A percentile compares a stretch with the other conserved stretches of the same genome.
These are phyloP conservation scores for Carapus acus DNA, from an alignment of 2,797 vertebrate species.

Conservation along the genomic window DNA sequence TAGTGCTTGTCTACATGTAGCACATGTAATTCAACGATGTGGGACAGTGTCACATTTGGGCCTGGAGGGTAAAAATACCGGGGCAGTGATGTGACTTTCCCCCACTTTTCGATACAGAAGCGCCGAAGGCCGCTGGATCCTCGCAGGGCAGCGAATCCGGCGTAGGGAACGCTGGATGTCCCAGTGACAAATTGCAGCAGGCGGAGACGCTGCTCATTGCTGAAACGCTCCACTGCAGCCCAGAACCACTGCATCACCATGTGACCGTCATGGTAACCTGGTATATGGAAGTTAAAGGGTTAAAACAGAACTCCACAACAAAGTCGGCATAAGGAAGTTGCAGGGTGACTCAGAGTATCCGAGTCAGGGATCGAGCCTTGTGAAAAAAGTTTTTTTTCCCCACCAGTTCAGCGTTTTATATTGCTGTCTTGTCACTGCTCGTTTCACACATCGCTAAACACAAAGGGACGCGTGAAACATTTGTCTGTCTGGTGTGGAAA, in stretches of 20 bases:
- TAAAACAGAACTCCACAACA: not conserved
- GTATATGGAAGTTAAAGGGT: not conserved
- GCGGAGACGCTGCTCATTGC: constrained; percentile 91
- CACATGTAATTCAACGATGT: too few species aligned
- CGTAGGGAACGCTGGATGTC: constrained; percentile 92
- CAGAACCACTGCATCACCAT: constrained; percentile 98
- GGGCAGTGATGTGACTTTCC: constrained; percentile 92
- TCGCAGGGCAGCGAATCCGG: constrained; percentile 88
- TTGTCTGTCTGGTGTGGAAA: too few species aligned
- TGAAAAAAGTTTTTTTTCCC: too few species aligned
- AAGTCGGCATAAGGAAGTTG: not conserved
- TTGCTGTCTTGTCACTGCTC: too few species aligned
- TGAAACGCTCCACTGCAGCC: constrained; percentile 92
- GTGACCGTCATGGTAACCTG: constrained; percentile 95
- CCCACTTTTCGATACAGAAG: constrained; percentile 99
- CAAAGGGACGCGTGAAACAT: too few species aligned
- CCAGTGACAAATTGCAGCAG: constrained; percentile 95
- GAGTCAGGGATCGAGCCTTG: too few species aligned
- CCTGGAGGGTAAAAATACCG: constrained; percentile 80
- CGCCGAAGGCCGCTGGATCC: constrained; percentile 93
- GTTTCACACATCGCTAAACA: too few species aligned
- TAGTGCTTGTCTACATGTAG: too few species aligned
- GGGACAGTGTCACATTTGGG: too few species aligned
- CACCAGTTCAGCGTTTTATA: too few species aligned
- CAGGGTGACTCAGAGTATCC: too few species aligned